Evolutionary conservation across 2,113 vertebrate species (phyloP).

Genomic region (Microtus richardsoni): DNA sequence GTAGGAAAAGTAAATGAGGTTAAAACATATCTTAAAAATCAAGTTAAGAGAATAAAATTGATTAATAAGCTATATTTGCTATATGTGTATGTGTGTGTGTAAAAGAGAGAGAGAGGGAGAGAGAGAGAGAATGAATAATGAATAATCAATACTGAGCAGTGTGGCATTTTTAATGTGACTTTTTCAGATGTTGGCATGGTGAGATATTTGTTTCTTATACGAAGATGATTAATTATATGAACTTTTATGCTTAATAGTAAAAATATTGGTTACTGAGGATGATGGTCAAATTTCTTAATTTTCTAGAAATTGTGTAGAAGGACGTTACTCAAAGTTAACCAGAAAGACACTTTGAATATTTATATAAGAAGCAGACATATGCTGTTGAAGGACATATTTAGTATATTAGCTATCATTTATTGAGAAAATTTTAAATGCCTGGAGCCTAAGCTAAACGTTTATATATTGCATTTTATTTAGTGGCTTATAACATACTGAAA

Average conservation of each 20-base stretch:
- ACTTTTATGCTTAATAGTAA: conserved; percentile 1
- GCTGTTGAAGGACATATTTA: conserved; percentile 28
- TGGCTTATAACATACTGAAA: neutral
- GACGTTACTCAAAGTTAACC: neutral
- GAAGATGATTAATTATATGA: neutral
- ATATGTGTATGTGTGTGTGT: neutral
- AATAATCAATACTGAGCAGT: neutral
- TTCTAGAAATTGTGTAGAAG: conserved; percentile 19
- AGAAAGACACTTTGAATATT: conserved; percentile 24
- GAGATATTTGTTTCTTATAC: neutral
- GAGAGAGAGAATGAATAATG: neutral
- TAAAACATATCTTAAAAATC: conserved; percentile 20
- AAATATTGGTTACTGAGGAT: conserved; percentile 1
- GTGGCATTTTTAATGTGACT: neutral
- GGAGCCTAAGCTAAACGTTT: neutral
- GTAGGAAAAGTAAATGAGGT: neutral
- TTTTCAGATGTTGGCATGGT: neutral
- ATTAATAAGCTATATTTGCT: neutral
- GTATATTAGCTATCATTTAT: neutral
- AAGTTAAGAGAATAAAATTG: neutral
- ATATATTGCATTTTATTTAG: conserved; percentile 5
- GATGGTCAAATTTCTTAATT: conserved; percentile 32
- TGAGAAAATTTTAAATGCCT: neutral
- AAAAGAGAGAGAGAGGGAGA: neutral
- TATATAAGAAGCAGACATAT: conserved; percentile 44